A percentile compares a stretch with the other conserved stretches of the same genome.
Conservation (phyloP, 2,113 vertebrate genomes). For the Syngnathus scovelli region DNA sequence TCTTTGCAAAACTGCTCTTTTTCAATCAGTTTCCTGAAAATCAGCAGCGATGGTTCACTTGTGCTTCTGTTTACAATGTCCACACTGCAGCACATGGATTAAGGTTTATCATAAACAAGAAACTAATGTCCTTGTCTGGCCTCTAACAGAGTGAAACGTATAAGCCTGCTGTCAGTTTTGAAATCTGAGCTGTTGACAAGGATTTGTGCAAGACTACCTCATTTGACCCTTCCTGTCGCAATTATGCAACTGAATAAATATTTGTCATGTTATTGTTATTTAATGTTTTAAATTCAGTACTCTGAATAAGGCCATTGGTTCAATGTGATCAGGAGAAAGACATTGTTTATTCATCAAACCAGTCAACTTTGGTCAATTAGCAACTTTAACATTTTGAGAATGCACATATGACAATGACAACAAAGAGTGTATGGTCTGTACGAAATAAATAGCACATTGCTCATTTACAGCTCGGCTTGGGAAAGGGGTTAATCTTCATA, state of each 20-base stretch:
- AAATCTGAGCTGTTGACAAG: neutral
- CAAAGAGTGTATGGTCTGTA: conserved; percentile 64
- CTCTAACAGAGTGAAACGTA: neutral
- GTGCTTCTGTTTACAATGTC: neutral
- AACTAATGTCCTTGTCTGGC: neutral
- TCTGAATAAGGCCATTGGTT: conserved; percentile 62
- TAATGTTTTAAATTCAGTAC: conserved; percentile 6
- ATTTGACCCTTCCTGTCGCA: neutral
- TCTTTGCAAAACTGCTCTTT: neutral
- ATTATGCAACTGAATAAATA: neutral
- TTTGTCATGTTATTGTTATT: neutral
- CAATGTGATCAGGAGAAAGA: conserved; percentile 75
- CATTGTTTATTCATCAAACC: conserved; percentile 78
- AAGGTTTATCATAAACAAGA: neutral
- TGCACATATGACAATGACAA: conserved; percentile 72
- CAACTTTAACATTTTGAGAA: conserved; percentile 74
- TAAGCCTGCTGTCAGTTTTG: neutral
- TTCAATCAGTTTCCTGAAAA: neutral
- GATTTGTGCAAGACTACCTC: neutral
- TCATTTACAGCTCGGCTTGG: conserved; percentile 74
- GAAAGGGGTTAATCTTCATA: conserved; percentile 71
- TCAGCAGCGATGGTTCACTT: neutral
- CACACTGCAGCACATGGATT: neutral
- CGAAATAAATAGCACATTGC: conserved; percentile 78
- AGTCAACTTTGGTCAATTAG: conserved; percentile 81